These are phyloP conservation scores for Pyxicephalus adspersus DNA, from an alignment of 2,113 vertebrate species.

Conservation along the genomic window DNA sequence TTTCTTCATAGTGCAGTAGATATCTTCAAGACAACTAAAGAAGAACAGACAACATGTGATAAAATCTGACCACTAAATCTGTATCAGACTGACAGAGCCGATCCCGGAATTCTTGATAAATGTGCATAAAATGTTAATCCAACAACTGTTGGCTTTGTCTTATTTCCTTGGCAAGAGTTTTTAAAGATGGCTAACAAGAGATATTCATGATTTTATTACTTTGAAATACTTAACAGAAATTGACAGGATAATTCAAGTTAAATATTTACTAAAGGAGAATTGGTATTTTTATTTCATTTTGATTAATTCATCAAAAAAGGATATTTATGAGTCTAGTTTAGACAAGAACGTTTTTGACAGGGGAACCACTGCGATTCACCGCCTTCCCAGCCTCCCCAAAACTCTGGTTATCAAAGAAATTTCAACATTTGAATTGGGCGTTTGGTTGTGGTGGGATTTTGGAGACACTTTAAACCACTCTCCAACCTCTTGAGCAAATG, in stretches of 20 bases:
- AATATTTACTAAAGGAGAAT: conserved; percentile 12
- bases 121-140: conserved; percentile 39
- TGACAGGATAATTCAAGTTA: conserved; percentile 1
- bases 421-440: too few relatives aligned
- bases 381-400: too few relatives aligned
- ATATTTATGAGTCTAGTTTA: too few relatives aligned
- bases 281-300: neutral
- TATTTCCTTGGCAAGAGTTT: conserved; percentile 24
- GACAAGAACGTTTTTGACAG: too few relatives aligned
- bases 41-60: conserved; percentile 40
- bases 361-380: too few relatives aligned
- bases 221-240: conserved; percentile 12
- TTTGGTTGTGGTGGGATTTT: too few relatives aligned
- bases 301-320: neutral
- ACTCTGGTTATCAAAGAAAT: too few relatives aligned
- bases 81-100: conserved; percentile 27
- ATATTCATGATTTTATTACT: conserved; percentile 32
- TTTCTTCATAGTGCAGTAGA: neutral
- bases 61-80: conserved; percentile 42
- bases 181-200: conserved; percentile 8
- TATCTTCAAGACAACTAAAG: conserved; percentile 5
- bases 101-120: conserved; percentile 35
- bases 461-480: too few relatives aligned
- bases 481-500: too few relatives aligned
- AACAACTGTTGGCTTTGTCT: conserved; percentile 20